Conservation (phyloP, 2,888 invertebrate genomes). For the Metalampra italica region DNA sequence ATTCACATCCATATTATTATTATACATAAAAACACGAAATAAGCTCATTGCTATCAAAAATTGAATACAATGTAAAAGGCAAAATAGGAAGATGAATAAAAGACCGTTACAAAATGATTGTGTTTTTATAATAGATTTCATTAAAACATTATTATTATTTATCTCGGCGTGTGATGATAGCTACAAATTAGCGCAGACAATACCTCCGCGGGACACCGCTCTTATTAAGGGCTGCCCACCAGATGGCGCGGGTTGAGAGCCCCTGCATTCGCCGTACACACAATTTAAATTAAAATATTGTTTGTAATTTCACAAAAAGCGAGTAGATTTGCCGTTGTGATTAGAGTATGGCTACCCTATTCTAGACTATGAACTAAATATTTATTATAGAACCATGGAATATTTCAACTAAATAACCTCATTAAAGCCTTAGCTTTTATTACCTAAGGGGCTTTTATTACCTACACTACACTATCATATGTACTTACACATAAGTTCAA, state of each 20-base stretch:
- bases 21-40: too few relatives aligned
- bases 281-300: constrained; percentile 41
- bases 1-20: too few relatives aligned
- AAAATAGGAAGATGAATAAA: background rate
- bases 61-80: too few relatives aligned
- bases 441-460: too few relatives aligned
- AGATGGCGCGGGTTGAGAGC: constrained; percentile 57
- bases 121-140: background rate
- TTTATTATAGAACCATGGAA: too few relatives aligned
- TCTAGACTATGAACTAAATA: background rate
- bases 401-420: too few relatives aligned
- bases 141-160: constrained; percentile 50
- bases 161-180: constrained; percentile 64
- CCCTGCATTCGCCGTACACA: constrained; percentile 36
- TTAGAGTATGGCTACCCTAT: constrained; percentile 1
- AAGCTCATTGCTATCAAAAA: too few relatives aligned
- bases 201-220: constrained; percentile 63
- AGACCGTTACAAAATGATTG: background rate
- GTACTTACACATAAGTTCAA: too few relatives aligned
- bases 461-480: too few relatives aligned
- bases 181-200: constrained; percentile 75
- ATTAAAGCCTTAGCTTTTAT: too few relatives aligned
- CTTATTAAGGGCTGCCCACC: constrained; percentile 59
- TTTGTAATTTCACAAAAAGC: constrained; percentile 25
- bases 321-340: constrained; percentile 10